Evolutionary conservation across 1,140 invertebrate genomes (phyloP), one percentile per base, ranked within the genome.

Genomic region (Helicoverpa armigera): DNA sequence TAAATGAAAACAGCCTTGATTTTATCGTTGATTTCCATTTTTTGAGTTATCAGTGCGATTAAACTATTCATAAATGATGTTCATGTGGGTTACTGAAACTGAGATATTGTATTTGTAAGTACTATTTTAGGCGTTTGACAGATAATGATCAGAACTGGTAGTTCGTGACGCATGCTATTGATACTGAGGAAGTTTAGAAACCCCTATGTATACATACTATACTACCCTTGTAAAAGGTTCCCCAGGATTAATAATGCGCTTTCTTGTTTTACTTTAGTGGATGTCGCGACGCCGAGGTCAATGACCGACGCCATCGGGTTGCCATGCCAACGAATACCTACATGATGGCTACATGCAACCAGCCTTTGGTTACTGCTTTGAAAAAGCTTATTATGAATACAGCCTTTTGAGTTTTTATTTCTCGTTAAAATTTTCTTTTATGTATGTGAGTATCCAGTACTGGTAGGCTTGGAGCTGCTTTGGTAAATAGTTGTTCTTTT

Each of bases 271-370:
- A 90, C 88, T 91, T 92, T 88, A 78, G 83, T 85, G 85, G 86
- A 87, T 89, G 92, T 92, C 91, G 90, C 90, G 88, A 93, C 91
- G 83, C 54, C 79, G 86, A 89, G 92, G 91, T 93, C 90, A 88
- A 87, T 89, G 92, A 92, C 91, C 91, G 90, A 90, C 87, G 90
- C 91, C 87, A 75, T 85, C 76, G 72, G 54, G 90, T 92, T 86
- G 83, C 84, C 85, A 91, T 91, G 85, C 87, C 85, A 87, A 93
- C 90, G 86, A 74, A 88, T 91, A 92, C 85, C 87, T 92, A 87
- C 86, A 85, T 82, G 84, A 86, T 81, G 77, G 83, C 80, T 79
- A 81, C 82, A 86, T 81, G 83, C 85, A 85, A 84, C 83, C 54
- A 77, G 76, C 82, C 69, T 85, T 80, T 81, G 60, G 73, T 69